Base-by-base conservation (phyloP, 1,140 invertebrate species). In the Bradysia coprophila region DNA sequence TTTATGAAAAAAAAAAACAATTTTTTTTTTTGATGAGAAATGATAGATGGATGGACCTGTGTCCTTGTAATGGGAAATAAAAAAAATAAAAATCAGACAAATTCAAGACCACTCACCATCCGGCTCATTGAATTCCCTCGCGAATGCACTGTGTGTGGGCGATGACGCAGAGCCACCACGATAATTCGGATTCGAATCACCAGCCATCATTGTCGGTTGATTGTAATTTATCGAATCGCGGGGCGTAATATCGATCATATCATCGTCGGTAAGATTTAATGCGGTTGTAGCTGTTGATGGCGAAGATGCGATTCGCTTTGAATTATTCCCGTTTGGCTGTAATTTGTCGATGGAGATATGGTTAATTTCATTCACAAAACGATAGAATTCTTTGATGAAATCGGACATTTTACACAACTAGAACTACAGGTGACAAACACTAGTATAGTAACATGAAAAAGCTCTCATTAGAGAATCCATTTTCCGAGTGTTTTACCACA, bases 231-330 rank as follows among this genome's bases (percentile, higher is more conserved):
- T 15, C 20, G 41, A 21, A 22, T 38, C 37, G 10, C 33, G 34
- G 33, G 57, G 57, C 22, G 70, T 71, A 32, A 76, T 75, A 51
- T 76, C 72, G 42, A 75, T 71, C 72, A 75, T 75, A 51, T 74
- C 73, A 51, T 76, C 73, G 52, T 73, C 71, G 43, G 68, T 68
- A 49, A 57, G 61, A 22, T 56, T 41, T 36, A 56, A 63, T 42
- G 56, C 58, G 28, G 56, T 55, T 13, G 54, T 50, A 13, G 46
- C 44, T 20, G 43, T 44, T 13, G 49, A n/a, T n/a, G n/a, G n/a
- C n/a, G n/a, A n/a, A n/a, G n/a, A n/a, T n/a, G n/a, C n/a, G n/a
- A 40, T 18, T 9, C n/a, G 11, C 13, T 28, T 11, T 31, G 22
- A 16, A 31, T 31, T 41, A 31, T 28, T 4, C 13, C 15, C 2